Conservation (phyloP, 2,888 invertebrate species). For the Melitaea athalia region DNA sequence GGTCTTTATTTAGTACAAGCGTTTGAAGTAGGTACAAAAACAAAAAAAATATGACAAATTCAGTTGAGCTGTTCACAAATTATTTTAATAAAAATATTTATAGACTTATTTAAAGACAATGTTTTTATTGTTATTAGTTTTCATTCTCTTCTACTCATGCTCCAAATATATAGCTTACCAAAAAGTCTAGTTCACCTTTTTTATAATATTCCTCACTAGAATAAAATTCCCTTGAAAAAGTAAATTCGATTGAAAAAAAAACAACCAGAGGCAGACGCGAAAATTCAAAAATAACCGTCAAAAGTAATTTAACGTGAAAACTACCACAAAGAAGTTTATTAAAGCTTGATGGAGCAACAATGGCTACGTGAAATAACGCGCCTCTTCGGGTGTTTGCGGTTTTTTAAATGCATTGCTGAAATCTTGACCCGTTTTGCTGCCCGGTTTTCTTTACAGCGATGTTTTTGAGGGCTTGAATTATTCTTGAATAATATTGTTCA, state of each 20-base stretch:
- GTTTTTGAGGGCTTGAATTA: not conserved
- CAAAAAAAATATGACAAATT: no score
- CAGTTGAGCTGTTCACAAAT: no score
- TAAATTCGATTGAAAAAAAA: conserved; percentile 17
- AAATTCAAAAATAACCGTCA: conserved; percentile 16
- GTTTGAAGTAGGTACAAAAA: no score
- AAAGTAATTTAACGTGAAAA: conserved; percentile 37
- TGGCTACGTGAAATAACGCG: conserved; percentile 13
- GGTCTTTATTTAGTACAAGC: no score
- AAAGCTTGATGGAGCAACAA: conserved; percentile 32
- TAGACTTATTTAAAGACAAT: no score
- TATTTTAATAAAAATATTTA: no score
- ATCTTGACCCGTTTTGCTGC: conserved; percentile 19
- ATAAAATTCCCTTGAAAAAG: not conserved
- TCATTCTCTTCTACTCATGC: no score
- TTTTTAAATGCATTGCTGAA: conserved; percentile 25
- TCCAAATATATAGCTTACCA: no score
- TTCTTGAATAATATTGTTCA: no score
- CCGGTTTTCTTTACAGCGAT: not conserved
- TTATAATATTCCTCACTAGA: no score
- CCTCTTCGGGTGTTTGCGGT: conserved; percentile 17
- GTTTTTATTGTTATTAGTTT: no score
- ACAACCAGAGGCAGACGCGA: not conserved
- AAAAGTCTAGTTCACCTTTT: no score
- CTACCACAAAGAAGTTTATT: conserved; percentile 35